Percentiles rank a stretch among this genome's conserved stretches.
Evolutionary conservation across 2,888 invertebrate genomes (phyloP).

Genomic region (Dolichopus griseipennis): DNA sequence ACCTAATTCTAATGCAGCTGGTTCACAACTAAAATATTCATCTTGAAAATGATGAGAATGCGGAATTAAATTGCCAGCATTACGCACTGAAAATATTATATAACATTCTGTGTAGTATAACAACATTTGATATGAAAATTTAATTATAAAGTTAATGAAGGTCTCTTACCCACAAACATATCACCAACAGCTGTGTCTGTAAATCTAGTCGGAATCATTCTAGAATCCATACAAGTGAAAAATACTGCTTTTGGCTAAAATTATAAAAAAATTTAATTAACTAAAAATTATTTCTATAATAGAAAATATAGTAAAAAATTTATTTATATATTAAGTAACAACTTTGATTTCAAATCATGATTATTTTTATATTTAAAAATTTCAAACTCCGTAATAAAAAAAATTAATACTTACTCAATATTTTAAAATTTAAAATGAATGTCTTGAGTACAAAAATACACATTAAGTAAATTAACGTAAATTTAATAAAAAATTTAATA

Average conservation of each 20-base stretch:
- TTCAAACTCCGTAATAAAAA: too few species aligned
- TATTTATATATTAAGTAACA: too few species aligned
- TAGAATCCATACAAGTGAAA: conserved; percentile 96
- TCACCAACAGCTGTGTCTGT: conserved; percentile 94
- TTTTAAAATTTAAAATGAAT: too few species aligned
- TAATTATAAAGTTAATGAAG: conserved; percentile 9
- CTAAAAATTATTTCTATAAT: conserved; percentile 19
- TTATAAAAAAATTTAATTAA: conserved; percentile 21
- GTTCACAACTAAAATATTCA: conserved; percentile 86
- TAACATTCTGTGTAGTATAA: too few species aligned
- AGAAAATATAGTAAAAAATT: too few species aligned
- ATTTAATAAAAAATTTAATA: too few species aligned
- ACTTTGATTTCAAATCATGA: too few species aligned
- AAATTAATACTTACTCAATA: too few species aligned
- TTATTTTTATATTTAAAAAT: too few species aligned
- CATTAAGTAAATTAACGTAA: too few species aligned
- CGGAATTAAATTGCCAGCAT: conserved; percentile 93
- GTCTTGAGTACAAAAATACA: too few species aligned
- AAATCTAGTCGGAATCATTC: conserved; percentile 93
- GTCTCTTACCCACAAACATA: conserved; percentile 82
- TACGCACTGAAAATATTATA: conserved; percentile 61
- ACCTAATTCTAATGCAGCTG: conserved; percentile 89
- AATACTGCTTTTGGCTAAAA: conserved; percentile 91
- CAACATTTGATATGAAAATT: conserved; percentile 13
- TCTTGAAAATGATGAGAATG: conserved; percentile 80